Evolutionary conservation across 2,113 vertebrate species (phyloP).

Genomic region (Lampris incognitus): DNA sequence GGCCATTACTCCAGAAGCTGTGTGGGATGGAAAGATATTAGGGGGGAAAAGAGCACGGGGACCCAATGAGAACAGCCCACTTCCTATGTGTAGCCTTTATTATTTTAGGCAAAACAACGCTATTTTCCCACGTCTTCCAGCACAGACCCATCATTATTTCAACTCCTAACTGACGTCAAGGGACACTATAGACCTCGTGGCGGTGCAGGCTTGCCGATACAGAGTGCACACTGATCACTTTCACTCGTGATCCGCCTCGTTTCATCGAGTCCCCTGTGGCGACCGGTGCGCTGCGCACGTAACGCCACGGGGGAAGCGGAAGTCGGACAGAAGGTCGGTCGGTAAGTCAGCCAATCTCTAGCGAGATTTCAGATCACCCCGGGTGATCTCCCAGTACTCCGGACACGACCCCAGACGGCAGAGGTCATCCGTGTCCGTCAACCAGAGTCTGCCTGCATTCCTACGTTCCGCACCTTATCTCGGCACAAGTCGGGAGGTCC

Average conservation of each 20-base stretch:
- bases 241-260: slow-evolving; percentile 41
- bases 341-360: slow-evolving; percentile 11
- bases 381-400: slow-evolving; percentile 19
- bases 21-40: slow-evolving; percentile 72
- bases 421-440: slow-evolving; percentile 38
- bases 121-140: slow-evolving; percentile 64
- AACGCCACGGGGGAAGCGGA: slow-evolving; percentile 1
- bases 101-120: slow-evolving; percentile 63
- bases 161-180: slow-evolving; percentile 29
- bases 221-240: slow-evolving; percentile 19
- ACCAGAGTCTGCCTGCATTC: slow-evolving; percentile 41
- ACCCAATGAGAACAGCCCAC: slow-evolving; percentile 74
- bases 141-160: slow-evolving; percentile 31
- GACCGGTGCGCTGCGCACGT: not conserved
- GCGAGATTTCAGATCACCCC: slow-evolving; percentile 34
- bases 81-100: slow-evolving; percentile 76
- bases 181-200: slow-evolving; percentile 11
- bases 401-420: slow-evolving; percentile 16
- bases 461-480: slow-evolving; percentile 49
- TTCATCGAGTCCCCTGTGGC: slow-evolving; percentile 18
- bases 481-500: slow-evolving; percentile 46
- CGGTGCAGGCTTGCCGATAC: slow-evolving; percentile 16
- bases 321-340: not conserved
- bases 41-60: slow-evolving; percentile 31
- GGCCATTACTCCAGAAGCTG: slow-evolving; percentile 77